Percentiles rank a stretch among this genome's conserved stretches.
These are phyloP conservation scores for Phenganax stokvisi DNA, from an alignment of 92 coral and sea anemone genomes.

Conservation along the genomic window DNA sequence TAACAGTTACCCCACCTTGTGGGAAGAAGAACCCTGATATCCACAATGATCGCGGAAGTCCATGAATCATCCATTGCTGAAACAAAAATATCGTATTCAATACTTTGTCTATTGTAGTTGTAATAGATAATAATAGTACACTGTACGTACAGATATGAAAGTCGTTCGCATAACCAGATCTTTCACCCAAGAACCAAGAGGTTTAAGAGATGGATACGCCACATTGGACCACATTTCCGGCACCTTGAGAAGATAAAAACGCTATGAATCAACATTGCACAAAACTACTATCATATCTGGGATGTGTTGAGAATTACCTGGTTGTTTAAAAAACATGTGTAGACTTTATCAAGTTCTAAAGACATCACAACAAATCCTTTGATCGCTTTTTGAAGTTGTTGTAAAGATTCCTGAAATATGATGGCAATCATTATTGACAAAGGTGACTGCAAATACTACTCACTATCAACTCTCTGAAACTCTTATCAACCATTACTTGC, in stretches of 20 bases:
- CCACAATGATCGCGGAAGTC: constrained; percentile 94
- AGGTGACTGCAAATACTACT: no score
- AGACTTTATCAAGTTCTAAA: constrained; percentile 92
- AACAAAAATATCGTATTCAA: background rate
- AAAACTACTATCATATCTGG: background rate
- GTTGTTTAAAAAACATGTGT: constrained; percentile 89
- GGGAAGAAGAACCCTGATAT: constrained; percentile 98
- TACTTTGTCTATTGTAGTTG: background rate
- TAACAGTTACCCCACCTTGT: constrained; percentile 57
- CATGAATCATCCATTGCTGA: constrained; percentile 98
- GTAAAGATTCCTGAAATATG: constrained; percentile 60
- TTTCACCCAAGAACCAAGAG: constrained; percentile 98
- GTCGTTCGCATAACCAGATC: constrained; percentile 81
- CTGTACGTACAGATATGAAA: constrained; percentile 77
- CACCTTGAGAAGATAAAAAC: constrained; percentile 51
- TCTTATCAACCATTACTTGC: background rate
- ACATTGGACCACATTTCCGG: constrained; percentile 97
- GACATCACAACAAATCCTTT: constrained; percentile 99
- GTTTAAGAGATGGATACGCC: constrained; percentile 91
- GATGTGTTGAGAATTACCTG: constrained; percentile 52
- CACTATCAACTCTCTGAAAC: background rate
- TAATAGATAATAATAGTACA: background rate
- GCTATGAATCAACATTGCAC: background rate
- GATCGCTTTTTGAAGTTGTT: constrained; percentile 92
- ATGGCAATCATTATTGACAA: background rate